Evolutionary conservation across 2,113 vertebrate species (phyloP).

Genomic region (Sebastes schlegelii): DNA sequence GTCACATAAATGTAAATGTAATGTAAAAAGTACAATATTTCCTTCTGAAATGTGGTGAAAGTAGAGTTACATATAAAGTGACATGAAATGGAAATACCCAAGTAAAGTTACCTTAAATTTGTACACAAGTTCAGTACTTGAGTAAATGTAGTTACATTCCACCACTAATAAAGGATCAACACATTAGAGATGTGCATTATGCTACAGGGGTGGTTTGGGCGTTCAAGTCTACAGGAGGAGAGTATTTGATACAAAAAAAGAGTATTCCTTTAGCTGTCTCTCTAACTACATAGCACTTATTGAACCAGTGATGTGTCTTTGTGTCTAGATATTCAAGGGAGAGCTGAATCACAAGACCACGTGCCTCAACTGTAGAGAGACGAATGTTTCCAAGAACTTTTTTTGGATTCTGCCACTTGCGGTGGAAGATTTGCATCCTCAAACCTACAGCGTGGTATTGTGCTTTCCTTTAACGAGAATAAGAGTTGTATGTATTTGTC

Average conservation of each 20-base stretch:
- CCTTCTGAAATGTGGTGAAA: too few species aligned
- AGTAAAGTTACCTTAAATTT: not conserved
- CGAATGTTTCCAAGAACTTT: not conserved
- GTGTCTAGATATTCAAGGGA: conserved; percentile 64
- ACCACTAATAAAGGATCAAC: not conserved
- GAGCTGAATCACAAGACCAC: conserved; percentile 54
- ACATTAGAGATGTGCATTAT: not conserved
- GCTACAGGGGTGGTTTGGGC: not conserved
- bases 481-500: not conserved
- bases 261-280: not conserved
- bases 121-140: not conserved
- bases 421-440: not conserved
- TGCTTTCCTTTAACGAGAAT: not conserved
- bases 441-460: conserved; percentile 67
- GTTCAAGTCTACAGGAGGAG: not conserved
- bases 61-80: too few species aligned
- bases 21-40: too few species aligned
- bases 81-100: too few species aligned
- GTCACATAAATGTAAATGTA: too few species aligned
- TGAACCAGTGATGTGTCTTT: accelerated
- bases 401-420: conserved; percentile 76
- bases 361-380: not conserved
- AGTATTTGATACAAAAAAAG: not conserved
- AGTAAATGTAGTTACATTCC: not conserved
- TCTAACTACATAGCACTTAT: not conserved